Evolutionary conservation across 2,113 vertebrate species (phyloP), one percentile per base, ranked within the genome.

Genomic region (Xyliphius kryptos): DNA sequence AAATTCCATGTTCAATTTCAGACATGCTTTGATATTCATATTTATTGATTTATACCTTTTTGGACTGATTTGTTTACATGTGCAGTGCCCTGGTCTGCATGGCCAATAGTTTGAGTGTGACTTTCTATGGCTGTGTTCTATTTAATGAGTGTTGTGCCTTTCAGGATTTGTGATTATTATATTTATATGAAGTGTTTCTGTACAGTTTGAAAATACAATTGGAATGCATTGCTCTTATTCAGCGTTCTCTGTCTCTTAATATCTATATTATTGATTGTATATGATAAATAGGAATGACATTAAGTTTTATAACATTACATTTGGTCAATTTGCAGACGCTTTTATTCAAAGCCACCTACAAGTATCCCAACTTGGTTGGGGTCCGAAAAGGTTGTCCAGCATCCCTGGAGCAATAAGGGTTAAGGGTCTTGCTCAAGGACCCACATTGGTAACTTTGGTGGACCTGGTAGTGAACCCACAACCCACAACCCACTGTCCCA

Each of bases 181-280:
- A 74, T 81, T 83, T 82, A 65, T 82, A 83, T 76, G 61, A 81
- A 67, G 65, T 83, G 79, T 79, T 83, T 77, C 70, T 76, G 81
- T 79, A 80, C 55, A 9, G 74, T 72, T 74, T 74, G 70, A 70
- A 68, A 86, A 84, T 81, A 85, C 76, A 82, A 74, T 67, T 78
- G 77, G 78, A 78, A 81, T 86, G 76, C 77, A 79, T 74, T 74
- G 51, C 51, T 69, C 51, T 61, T 56, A 49, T 16, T 21, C 53
- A 38, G 21, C 44, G 5, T 37, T 32, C 60, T 0, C 16, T 44
- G 53, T 67, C 41, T 40, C 37, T 57, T 26, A 8, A 50, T 70
- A 16, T 38, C 19, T 48, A 21, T 50, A 58, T 15, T 55, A 16
- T 21, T 14, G 9, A 41, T 14, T 41, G 40, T 14, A 41, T 10